Evolutionary conservation across 2,113 vertebrate species (phyloP), one percentile per base, ranked within the genome.

Genomic region (Sapajus apella): DNA sequence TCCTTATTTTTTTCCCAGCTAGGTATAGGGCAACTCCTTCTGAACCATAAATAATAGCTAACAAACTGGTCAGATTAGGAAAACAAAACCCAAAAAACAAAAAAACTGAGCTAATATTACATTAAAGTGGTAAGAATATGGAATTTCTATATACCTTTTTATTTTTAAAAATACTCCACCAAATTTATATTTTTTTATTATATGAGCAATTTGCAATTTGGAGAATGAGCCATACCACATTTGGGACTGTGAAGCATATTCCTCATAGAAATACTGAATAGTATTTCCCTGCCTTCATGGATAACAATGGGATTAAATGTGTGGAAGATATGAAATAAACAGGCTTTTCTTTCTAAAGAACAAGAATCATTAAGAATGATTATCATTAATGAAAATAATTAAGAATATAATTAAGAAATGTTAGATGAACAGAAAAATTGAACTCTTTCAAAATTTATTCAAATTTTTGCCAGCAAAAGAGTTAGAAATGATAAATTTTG

Each of bases 271-370:
- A 83, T 3, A 66, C 0, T 45, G 45, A 64, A 32, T 20, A 35
- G 1, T 90, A 66, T 83, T 43, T 94, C 18, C 16, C 16, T 55
- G 6, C 2, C 35, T 86, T 30, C 16, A 37, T 30, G 30, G 12
- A 21, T 68, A 95, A n/a, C 0, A 79, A 64, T 20, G 40, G 16
- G 14, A 79, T 43, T 50, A 64, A 90, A 45, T 50, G 89, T 16
- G 6, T 82, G 83, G 32, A 47, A 47, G 8, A 87, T 25, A 2
- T 35, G 80, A 52, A 92, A 90, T 9, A 94, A 87, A 86, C 4
- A 80, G 37, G 5, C 40, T 75, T 88, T 45, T 92, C 23, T 92
- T 79, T 92, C n/a, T 91, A 93, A 95, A 86, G 90, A 87, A 4
- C 17, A 80, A 76, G n/a, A 81, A n/a, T 64, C 52, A 52, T 52